These are phyloP conservation scores for Chelonus formosanus DNA, from an alignment of 2,888 invertebrate species.

Conservation along the genomic window DNA sequence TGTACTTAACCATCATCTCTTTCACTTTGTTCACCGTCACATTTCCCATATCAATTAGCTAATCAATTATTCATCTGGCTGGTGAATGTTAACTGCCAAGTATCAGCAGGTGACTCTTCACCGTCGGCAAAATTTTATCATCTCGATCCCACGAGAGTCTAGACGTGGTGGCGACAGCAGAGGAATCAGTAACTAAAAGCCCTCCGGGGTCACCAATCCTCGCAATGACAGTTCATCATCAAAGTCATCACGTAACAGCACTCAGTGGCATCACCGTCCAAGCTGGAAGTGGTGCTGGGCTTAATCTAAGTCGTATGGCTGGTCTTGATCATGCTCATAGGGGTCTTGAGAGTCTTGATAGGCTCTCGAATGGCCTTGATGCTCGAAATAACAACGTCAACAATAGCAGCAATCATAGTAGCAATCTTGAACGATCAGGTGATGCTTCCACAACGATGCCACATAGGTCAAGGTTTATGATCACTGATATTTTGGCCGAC, in stretches of 20 bases:
- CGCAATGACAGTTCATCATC: constrained; percentile 64
- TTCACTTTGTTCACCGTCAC: no score
- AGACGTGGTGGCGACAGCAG: constrained; percentile 56
- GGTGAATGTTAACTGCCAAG: background rate
- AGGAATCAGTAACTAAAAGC: constrained; percentile 51
- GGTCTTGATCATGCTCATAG: constrained; percentile 53
- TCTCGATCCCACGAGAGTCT: constrained; percentile 59
- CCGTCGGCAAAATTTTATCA: constrained; percentile 61
- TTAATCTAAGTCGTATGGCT: constrained; percentile 60
- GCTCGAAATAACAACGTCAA: constrained; percentile 42
- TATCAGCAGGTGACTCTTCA: constrained; percentile 40
- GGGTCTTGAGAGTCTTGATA: constrained; percentile 48
- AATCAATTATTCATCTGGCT: background rate
- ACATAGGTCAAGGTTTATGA: constrained; percentile 86
- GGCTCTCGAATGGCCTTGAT: constrained; percentile 53
- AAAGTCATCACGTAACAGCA: constrained; percentile 63
- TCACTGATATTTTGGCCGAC: constrained; percentile 83
- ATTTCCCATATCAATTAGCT: background rate
- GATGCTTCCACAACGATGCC: constrained; percentile 64
- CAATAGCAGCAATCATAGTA: constrained; percentile 38
- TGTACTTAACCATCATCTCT: no score
- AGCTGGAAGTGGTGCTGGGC: constrained; percentile 49
- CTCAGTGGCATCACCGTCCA: constrained; percentile 58
- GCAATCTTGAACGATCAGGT: constrained; percentile 31
- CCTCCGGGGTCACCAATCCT: constrained; percentile 44